Percentiles rank a stretch among this genome's conserved stretches.
Evolutionary conservation across 2,113 vertebrate species (phyloP).

Genomic region (Myotis lucifugus): DNA sequence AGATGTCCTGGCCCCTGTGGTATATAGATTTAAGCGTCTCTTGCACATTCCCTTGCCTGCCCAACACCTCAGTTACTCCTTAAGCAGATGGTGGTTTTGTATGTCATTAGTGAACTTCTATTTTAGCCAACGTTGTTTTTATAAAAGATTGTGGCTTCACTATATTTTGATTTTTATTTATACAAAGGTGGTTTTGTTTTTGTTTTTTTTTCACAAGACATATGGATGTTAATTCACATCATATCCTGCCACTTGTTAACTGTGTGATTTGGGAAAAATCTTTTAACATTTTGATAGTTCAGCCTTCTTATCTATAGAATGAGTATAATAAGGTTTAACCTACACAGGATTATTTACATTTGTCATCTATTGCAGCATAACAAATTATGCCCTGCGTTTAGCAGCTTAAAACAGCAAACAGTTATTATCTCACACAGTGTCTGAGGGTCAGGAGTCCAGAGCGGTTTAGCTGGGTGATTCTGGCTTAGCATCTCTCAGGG

Average conservation of each 20-base stretch:
- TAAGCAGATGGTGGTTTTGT: conserved; percentile 17
- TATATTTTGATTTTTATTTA: conserved; percentile 43
- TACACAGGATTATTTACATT: not conserved
- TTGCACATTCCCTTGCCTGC: not conserved
- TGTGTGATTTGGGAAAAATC: not conserved
- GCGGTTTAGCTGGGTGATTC: not conserved
- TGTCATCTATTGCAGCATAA: not conserved
- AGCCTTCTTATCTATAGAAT: not conserved
- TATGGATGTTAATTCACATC: not conserved
- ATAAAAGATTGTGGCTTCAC: not conserved
- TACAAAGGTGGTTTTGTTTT: not conserved
- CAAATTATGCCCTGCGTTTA: not conserved
- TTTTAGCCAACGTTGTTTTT: not conserved
- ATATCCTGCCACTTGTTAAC: not conserved
- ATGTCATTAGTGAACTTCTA: not conserved
- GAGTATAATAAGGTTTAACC: not conserved
- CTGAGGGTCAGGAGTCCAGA: not conserved
- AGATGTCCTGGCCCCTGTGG: conserved; percentile 45
- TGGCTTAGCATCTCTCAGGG: not conserved
- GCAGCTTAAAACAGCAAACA: not conserved
- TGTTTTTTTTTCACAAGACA: not conserved
- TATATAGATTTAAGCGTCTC: conserved; percentile 35
- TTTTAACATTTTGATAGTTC: not conserved
- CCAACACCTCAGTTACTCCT: conserved; percentile 36
- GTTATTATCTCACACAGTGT: not conserved